Evolutionary conservation across 2,888 invertebrate species (phyloP), one percentile per base, ranked within the genome.

Genomic region (Catonia carolina): DNA sequence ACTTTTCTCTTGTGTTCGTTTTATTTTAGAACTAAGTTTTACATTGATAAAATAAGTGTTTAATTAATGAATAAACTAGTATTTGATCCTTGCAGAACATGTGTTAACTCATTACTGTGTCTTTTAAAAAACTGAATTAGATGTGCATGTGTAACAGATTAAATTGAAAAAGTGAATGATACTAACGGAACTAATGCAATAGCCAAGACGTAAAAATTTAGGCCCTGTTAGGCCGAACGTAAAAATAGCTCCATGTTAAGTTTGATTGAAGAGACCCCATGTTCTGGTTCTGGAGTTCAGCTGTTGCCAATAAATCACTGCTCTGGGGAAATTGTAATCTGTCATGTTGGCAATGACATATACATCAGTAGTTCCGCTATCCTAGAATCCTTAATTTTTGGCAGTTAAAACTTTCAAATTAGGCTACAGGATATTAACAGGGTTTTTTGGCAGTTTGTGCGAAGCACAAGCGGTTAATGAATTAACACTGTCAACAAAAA

Each of bases 241-340:
- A 14, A 45, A 45, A 45, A 45, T 45, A 45, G 45, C 22, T 27
- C 22, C 45, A 45, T 45, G 45, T 45, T 45, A 23, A 45, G 45
- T 45, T 45, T 45, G 45, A 45, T 45, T 45, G 45, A 45, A 45
- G 45, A 45, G 45, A 27, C 45, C 14, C 22, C 45, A 10, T 20
- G 22, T 20, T 41, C 41, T 41, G 2, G 45, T 27, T 20, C 14
- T 22, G 22, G 22, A 27, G 36, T 20, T 23, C 55, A 55, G 55
- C 55, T 55, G 55, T 37, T 37, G 55, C 36, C 37, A n/a, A 36
- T 48, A 54, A 35, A 54, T 54, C 17, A 47, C 36, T 31, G 35
- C 45, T 27, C 27, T 27, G 22, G 45, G 23, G 45, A 45, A 45
- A 45, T 45, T 45, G 45, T 45, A 45, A 45, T 45, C 45, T 23